Conservation (phyloP, 2,113 vertebrate species). For the Ifrita kowaldi region DNA sequence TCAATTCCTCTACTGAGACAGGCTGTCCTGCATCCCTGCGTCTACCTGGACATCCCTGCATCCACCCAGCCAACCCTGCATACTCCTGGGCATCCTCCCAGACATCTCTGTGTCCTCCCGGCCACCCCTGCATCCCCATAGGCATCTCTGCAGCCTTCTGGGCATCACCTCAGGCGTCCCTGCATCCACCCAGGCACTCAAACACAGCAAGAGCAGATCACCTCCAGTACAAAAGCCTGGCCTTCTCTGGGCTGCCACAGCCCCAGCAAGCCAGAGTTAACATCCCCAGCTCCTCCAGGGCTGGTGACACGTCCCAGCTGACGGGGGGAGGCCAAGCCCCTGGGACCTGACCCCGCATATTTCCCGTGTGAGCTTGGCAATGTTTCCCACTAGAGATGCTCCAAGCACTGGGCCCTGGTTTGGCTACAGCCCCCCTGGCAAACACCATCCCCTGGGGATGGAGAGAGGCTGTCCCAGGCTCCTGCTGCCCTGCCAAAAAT, state of each 20-base stretch:
- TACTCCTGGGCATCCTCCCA: background rate
- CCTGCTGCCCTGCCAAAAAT: background rate
- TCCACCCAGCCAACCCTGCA: background rate
- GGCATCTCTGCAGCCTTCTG: background rate
- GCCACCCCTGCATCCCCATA: background rate
- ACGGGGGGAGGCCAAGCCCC: background rate
- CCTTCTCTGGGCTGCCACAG: background rate
- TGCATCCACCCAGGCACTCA: background rate
- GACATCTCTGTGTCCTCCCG: background rate
- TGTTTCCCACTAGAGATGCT: background rate
- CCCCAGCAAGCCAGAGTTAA: background rate
- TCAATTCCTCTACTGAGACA: background rate
- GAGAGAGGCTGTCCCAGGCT: background rate
- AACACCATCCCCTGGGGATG: background rate
- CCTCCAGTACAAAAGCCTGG: background rate
- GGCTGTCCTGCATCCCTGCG: background rate
- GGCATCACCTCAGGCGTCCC: background rate
- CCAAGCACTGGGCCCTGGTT: background rate
- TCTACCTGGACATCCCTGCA: background rate
- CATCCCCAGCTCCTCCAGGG: background rate
- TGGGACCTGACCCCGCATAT: fast-evolving
- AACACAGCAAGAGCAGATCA: background rate
- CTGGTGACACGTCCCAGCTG: background rate
- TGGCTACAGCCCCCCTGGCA: background rate
- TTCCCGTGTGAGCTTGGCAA: conserved; percentile 28